Evolutionary conservation across 1,140 invertebrate species (phyloP), one percentile per base, ranked within the genome.

Genomic region (Solen grandis): DNA sequence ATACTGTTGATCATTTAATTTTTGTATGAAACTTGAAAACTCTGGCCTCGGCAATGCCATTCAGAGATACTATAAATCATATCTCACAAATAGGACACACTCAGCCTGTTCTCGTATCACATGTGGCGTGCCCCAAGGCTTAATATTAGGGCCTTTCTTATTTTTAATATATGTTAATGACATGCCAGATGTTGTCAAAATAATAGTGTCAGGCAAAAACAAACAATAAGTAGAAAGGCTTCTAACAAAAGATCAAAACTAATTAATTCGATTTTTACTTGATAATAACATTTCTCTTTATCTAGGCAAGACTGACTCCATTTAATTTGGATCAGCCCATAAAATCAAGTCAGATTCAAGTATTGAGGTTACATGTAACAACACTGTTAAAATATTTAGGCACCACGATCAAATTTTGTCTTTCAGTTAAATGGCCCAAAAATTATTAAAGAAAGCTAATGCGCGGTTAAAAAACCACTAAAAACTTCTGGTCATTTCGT

Each of bases 231-330:
- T 77, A 52, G 55, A 50, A 4, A 31, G 19, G 33, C 54, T 29
- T 55, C 52, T 82, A 25, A 52, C 50, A 27, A 22, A 62, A 41
- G 81, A 55, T 36, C 35, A 77, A 5, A 36, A 63, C 16, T 55
- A 22, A 55, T 73, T 75, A 33, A 36, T 29, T 55, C n/a, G n/a
- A n/a, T n/a, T n/a, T n/a, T n/a, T n/a, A n/a, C n/a, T n/a, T n/a
- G n/a, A n/a, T n/a, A n/a, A n/a, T n/a, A 83, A 77, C 27, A 27
- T 83, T n/a, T 74, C 69, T 25, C 35, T 83, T 14, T 63, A 83
- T 54, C n/a, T 83, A n/a, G 75, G 81, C 16, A 83, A 83, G 59
- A 83, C 75, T 2, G 81, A 83, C 27, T 74, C 57, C 14, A 78
- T 83, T 38, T 14, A 78, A 0, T 78, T 83, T 74, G 74, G 66